Base-by-base conservation (phyloP, 2,888 invertebrate genomes). In the Troides aeacus region DNA sequence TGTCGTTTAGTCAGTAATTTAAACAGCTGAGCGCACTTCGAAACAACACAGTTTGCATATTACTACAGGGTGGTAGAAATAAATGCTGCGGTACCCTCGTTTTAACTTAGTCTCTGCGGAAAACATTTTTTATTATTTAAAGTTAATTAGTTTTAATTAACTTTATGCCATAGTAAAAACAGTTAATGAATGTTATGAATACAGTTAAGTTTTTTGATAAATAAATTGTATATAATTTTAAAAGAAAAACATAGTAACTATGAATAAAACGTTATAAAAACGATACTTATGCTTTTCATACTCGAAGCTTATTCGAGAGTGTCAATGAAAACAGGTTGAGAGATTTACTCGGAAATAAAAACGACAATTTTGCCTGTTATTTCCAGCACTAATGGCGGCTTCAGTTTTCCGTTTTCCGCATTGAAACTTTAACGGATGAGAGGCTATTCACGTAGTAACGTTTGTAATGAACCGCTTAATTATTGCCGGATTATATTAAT, bases 361-460 rank as follows among this genome's bases (percentile, higher is more conserved):
- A 66, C 62, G 62, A 64, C 69, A 69, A 53, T 69, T 69, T 69
- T 65, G 42, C 58, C 65, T 62, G 21, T 58, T 69, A 65, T 59
- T 70, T 61, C 62, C 53, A 59, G 39, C 62, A 50, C 50, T 70
- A 70, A 70, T 70, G 62, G 69, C 65, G 57, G 59, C 62, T 70
- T 62, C 58, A 66, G 66, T 66, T 66, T 70, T 66, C 66, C 46
- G 50, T 59, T 70, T 62, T 50, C 59, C 50, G 69, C 66, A 59
- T 39, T 24, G 66, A 50, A 70, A 62, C 36, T 70, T 66, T 70
- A 62, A 58, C 65, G 66, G 69, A 70, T 66, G 69, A 66, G 58
- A 53, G 42, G 62, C 62, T 63, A 62, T 66, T 70, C 65, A 62
- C 58, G 53, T 23, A 65, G 58, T 46, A 58, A 66, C 59, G 58